These are phyloP conservation scores for Xanthorhoe designata DNA, from an alignment of 2,888 invertebrate genomes.

Conservation along the genomic window DNA sequence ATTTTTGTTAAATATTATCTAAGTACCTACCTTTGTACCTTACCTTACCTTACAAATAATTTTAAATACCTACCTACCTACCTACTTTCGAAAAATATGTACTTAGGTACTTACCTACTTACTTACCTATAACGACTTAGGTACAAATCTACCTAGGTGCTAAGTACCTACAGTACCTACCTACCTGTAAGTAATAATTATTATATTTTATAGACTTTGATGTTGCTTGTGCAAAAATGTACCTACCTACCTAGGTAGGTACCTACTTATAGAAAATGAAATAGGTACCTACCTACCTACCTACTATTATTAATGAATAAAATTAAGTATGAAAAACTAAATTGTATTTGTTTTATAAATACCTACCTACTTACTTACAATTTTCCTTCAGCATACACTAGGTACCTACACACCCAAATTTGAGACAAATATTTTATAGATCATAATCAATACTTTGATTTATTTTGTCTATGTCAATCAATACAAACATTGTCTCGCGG, in stretches of 20 bases:
- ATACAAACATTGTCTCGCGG: too few relatives aligned
- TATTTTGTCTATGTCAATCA: too few relatives aligned
- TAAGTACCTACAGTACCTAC: constrained; percentile 11
- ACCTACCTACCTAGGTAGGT: not conserved
- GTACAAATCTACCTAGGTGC: not conserved
- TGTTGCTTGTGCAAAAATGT: constrained; percentile 63
- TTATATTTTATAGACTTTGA: constrained; percentile 50
- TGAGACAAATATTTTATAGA: too few relatives aligned
- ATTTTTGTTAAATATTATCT: not conserved
- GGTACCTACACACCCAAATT: too few relatives aligned
- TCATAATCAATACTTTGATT: too few relatives aligned
- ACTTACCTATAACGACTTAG: not conserved
- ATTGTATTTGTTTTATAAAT: too few relatives aligned
- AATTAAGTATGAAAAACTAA: too few relatives aligned
- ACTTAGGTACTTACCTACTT: not conserved
- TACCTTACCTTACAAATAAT: too few relatives aligned
- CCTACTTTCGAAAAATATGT: not conserved
- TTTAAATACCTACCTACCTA: not conserved
- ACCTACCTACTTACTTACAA: not conserved
- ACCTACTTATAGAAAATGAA: too few relatives aligned
- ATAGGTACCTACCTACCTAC: not conserved
- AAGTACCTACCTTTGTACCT: not conserved
- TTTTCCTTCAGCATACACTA: too few relatives aligned
- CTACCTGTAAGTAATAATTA: not conserved
- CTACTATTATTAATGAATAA: too few relatives aligned